These are phyloP conservation scores for Dysmachus trigonus DNA, from an alignment of 2,888 invertebrate species.

Conservation along the genomic window DNA sequence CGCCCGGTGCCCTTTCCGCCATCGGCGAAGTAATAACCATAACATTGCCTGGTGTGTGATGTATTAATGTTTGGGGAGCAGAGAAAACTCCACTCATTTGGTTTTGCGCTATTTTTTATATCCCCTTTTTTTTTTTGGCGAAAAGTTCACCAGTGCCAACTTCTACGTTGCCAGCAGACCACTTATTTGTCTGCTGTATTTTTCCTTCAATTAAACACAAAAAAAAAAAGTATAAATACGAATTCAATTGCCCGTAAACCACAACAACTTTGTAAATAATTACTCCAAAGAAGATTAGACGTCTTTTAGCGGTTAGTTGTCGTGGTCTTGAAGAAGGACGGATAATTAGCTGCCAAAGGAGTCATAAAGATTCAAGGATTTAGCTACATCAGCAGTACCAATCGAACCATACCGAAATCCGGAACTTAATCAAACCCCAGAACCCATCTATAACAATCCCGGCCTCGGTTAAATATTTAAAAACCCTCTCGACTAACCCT, in stretches of 20 bases:
- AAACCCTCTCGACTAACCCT: background rate
- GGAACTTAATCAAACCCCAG: background rate
- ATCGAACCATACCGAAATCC: background rate
- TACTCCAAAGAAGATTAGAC: background rate
- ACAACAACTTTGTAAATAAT: background rate
- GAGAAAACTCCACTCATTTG: constrained; percentile 11
- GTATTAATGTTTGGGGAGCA: constrained; percentile 42
- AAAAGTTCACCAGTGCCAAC: constrained; percentile 26
- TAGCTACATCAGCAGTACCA: background rate
- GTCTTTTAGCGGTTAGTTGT: background rate
- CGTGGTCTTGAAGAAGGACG: background rate
- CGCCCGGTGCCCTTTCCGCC: background rate
- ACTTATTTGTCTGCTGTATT: constrained; percentile 17
- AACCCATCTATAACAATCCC: background rate
- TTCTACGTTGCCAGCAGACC: background rate
- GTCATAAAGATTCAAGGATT: background rate
- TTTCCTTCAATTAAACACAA: constrained; percentile 2
- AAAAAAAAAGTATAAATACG: constrained; percentile 15
- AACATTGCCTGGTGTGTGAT: constrained; percentile 44
- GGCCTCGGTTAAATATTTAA: background rate
- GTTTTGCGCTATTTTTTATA: background rate
- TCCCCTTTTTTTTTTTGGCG: background rate
- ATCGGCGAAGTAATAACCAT: constrained; percentile 45
- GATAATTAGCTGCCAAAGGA: background rate
- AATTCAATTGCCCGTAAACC: background rate